These are phyloP conservation scores for Uria lomvia DNA, from an alignment of 2,113 vertebrate species.

Conservation along the genomic window DNA sequence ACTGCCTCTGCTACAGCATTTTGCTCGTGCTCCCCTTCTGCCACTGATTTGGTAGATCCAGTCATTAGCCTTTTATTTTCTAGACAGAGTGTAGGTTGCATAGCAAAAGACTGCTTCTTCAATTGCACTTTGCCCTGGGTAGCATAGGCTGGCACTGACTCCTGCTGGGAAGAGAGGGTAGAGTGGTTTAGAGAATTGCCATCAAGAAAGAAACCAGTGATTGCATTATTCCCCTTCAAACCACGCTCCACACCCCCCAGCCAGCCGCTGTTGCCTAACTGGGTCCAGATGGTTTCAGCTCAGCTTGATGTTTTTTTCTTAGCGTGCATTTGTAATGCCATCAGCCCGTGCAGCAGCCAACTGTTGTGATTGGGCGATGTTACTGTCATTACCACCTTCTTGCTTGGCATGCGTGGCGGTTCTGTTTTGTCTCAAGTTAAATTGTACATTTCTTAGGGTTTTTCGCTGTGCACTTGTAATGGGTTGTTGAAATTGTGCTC, in stretches of 20 bases:
- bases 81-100: neutral
- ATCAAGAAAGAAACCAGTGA: neutral
- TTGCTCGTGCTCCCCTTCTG: neutral
- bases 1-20: neutral
- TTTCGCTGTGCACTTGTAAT: neutral
- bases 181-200: neutral
- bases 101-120: neutral
- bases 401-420: rapidly evolving
- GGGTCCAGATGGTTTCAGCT: slow-evolving; percentile 32
- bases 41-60: neutral
- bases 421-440: neutral
- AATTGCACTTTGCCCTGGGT: neutral
- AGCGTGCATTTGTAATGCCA: neutral
- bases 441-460: neutral
- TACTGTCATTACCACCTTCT: neutral
- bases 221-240: slow-evolving; percentile 18
- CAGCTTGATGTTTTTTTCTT: slow-evolving; percentile 11
- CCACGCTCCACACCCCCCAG: neutral
- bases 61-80: neutral
- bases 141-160: neutral
- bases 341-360: neutral
- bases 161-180: neutral
- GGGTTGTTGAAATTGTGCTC: neutral
- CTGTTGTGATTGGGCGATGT: neutral
- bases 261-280: neutral